These are phyloP conservation scores for Actinia tenebrosa DNA, from an alignment of 64 coral and sea anemone genomes.

Conservation along the genomic window DNA sequence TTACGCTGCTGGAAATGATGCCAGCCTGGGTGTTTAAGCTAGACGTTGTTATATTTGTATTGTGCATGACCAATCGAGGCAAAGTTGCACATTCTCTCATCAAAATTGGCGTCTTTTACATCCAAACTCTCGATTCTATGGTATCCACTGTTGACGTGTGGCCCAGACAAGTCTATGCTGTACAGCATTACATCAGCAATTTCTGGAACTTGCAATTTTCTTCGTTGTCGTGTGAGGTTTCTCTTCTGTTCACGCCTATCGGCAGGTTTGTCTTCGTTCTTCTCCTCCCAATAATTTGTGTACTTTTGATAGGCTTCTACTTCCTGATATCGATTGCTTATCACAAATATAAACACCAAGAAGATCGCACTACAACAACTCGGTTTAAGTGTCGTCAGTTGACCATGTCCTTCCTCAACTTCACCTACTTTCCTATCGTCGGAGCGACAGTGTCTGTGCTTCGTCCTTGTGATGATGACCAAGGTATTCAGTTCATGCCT, in stretches of 20 bases:
- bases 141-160: constrained; percentile 44
- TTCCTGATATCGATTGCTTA: constrained; percentile 9
- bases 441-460: constrained; percentile 35
- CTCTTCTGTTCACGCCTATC: constrained; percentile 49
- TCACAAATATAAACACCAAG: background rate
- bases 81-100: constrained; percentile 40
- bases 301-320: constrained; percentile 20
- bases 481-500: constrained; percentile 36
- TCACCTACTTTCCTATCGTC: constrained; percentile 62
- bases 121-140: constrained; percentile 64
- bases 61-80: constrained; percentile 34
- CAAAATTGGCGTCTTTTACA: constrained; percentile 60
- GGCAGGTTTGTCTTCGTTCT: constrained; percentile 56
- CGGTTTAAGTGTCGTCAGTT: constrained; percentile 44
- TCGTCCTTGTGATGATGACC: constrained; percentile 43
- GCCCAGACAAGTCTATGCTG: constrained; percentile 31
- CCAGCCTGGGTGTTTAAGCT: constrained; percentile 37
- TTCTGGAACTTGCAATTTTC: constrained; percentile 60
- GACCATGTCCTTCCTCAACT: constrained; percentile 33
- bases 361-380: constrained; percentile 5
- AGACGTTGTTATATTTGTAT: constrained; percentile 31
- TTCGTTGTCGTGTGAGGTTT: constrained; percentile 47
- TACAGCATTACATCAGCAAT: constrained; percentile 62
- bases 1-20: constrained; percentile 36
- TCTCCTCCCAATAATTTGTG: constrained; percentile 38